Base-by-base conservation (phyloP, 2,888 invertebrate genomes). In the Machimus atricapillus region DNA sequence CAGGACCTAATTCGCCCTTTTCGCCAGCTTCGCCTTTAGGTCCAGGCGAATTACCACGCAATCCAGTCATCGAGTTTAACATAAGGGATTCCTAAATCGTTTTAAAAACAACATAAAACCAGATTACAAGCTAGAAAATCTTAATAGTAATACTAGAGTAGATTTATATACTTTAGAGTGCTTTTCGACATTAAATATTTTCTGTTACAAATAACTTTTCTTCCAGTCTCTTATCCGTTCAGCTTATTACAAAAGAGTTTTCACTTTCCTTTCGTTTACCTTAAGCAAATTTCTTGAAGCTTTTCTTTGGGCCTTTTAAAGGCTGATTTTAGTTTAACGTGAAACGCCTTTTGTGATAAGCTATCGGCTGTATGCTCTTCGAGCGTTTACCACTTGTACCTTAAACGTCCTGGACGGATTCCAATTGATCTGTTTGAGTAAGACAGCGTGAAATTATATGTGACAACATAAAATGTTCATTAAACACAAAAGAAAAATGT, bases 1-100 rank as follows among this genome's bases (percentile, higher is more conserved):
- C 93, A 8, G 94, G 93, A 6, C 96, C 96, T 4, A 93, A 90
- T 14, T 96, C 94, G 88, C 96, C 96, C 58, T 94, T 93, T 90
- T 94, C 93, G 34, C 95, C 96, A 0, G 94, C 91, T 88, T 96
- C 96, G 7, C 96, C 96, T 92, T 96, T 96, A 2, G 95, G 95
- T n/a, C 97, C 97, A 2, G 96, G 95, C 34, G 95, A 95, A 1
- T 96, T 92, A 89, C 93, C 93, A 92, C 96, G 92, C 89, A 93
- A 91, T 88, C 94, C 91, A 88, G 91, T 92, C 91, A 92, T 93
- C 73, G 94, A 93, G 81, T 94, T 94, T 7, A 94, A 94, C 90
- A 95, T 94, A 87, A 95, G 94, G 19, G 95, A 94, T 88, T 96
- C 95, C 94, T 95, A 88, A 87, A 37, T 87, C 77, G 34, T 85